Conservation (phyloP, 30 jellyfish, hydroid and myxozoan species). For the Pelagia noctiluca region DNA sequence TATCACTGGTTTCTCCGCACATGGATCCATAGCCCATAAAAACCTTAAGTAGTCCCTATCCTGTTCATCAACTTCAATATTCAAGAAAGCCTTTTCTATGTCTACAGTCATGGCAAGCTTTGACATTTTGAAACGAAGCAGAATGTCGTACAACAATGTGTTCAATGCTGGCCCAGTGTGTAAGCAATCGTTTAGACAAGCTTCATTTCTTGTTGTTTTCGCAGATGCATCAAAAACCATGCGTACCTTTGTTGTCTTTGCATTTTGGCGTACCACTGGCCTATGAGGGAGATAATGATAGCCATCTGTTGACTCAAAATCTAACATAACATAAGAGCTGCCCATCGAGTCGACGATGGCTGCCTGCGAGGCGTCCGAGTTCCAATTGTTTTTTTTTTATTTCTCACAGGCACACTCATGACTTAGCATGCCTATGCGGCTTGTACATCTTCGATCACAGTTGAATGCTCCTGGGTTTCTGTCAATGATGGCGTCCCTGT, state of each 20-base stretch:
- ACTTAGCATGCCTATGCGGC: too few relatives aligned
- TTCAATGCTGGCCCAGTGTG: conserved; percentile 22
- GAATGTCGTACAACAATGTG: conserved; percentile 34
- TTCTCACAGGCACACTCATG: too few relatives aligned
- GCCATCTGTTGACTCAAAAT: too few relatives aligned
- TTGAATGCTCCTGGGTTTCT: too few relatives aligned
- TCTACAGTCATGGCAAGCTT: conserved; percentile 45
- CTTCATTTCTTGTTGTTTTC: conserved; percentile 11
- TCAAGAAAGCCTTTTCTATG: conserved; percentile 56
- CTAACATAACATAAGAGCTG: too few relatives aligned
- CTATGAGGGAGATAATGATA: not conserved
- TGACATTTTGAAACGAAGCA: conserved; percentile 32
- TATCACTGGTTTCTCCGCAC: conserved; percentile 44
- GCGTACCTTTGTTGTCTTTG: not conserved
- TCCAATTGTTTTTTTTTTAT: too few relatives aligned
- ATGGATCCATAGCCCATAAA: conserved; percentile 43
- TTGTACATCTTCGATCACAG: too few relatives aligned
- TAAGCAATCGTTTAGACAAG: conserved; percentile 43
- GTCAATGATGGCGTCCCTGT: too few relatives aligned
- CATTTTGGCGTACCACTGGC: not conserved
- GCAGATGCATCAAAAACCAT: conserved; percentile 64
- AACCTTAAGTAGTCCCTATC: conserved; percentile 61
- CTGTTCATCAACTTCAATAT: conserved; percentile 34
- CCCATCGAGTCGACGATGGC: too few relatives aligned
- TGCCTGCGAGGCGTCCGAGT: too few relatives aligned